Base-by-base conservation (phyloP, 1,140 invertebrate species). In the Neuroterus valhalla region DNA sequence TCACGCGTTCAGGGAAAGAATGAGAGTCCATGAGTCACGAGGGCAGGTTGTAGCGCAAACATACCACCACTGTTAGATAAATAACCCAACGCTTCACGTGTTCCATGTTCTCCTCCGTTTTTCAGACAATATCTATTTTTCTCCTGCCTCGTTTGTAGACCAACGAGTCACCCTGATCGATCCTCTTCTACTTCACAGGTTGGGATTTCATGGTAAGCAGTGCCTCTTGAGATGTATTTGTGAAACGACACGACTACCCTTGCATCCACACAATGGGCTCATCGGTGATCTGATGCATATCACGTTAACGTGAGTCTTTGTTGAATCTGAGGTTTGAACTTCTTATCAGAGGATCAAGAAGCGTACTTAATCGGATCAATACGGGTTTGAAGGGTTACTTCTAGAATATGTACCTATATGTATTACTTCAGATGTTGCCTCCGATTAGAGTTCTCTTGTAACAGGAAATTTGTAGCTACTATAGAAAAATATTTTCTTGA, bases 171-270 rank as follows among this genome's bases (percentile, higher is more conserved):
- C 23, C 31, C 26, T 62, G 26, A 62, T 62, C 23, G 55, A 62
- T 62, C 21, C 23, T 26, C 26, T 62, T 62, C 23, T 62, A 26
- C 26, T 78, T 85, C 79, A 42, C 76, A 86, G 87, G 23, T 50
- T 87, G 44, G 85, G 87, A 45, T 82, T 82, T 70, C 82, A 83
- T 21, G 85, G 85, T 31, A 80, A 71, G 72, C 74, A 82, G 55
- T 86, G 88, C 74, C 75, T 89, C 17, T 78, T 89, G 19, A 79
- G 85, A 77, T 79, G 82, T 38, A 88, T 87, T 78, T 89, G 87
- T 66, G 86, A 87, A 70, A 86, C 84, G 8, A 52, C 80, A 6
- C 78, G 70, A 17, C 72, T 72, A 74, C 68, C 78, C 42, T 75
- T 82, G 52, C 76, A 83, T 67, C 52, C 71, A 43, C 81, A 83